A percentile compares a stretch with the other conserved stretches of the same genome.
These are phyloP conservation scores for Thaumetopoea pityocampa DNA, from an alignment of 1,140 invertebrate genomes.

Conservation along the genomic window DNA sequence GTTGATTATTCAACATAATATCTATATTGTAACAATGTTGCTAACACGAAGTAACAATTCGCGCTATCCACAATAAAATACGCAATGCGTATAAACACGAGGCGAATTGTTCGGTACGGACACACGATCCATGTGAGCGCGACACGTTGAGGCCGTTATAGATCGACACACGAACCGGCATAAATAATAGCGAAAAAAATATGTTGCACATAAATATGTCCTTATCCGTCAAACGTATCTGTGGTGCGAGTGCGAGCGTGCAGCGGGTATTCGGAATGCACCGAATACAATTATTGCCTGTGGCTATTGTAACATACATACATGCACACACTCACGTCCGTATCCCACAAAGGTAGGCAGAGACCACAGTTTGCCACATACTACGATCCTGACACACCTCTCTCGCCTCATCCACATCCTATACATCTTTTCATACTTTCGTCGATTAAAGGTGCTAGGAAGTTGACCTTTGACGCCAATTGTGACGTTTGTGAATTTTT, in stretches of 20 bases:
- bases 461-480: too few species aligned
- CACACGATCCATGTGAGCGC: constrained; percentile 7
- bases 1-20: constrained; percentile 7
- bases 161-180: constrained; percentile 15
- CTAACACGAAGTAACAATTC: constrained; percentile 6
- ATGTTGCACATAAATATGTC: constrained; percentile 25
- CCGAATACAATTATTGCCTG: background rate
- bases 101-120: constrained; percentile 1
- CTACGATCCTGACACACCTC: too few species aligned
- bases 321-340: too few species aligned
- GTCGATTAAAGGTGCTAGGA: too few species aligned
- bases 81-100: constrained; percentile 11
- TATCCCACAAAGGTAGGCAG: too few species aligned
- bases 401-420: too few species aligned
- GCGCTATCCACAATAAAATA: constrained; percentile 7
- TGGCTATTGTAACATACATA: too few species aligned
- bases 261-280: background rate
- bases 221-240: constrained; percentile 22
- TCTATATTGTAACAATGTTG: background rate
- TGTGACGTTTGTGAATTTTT: too few species aligned
- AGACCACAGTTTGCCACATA: too few species aligned
- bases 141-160: constrained; percentile 3
- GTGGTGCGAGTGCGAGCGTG: constrained; percentile 2
- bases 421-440: too few species aligned
- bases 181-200: constrained; percentile 22